phyloP scores from a whole-genome alignment of 2,888 invertebrate genomes.

The Periphyllus acericola region DNA sequence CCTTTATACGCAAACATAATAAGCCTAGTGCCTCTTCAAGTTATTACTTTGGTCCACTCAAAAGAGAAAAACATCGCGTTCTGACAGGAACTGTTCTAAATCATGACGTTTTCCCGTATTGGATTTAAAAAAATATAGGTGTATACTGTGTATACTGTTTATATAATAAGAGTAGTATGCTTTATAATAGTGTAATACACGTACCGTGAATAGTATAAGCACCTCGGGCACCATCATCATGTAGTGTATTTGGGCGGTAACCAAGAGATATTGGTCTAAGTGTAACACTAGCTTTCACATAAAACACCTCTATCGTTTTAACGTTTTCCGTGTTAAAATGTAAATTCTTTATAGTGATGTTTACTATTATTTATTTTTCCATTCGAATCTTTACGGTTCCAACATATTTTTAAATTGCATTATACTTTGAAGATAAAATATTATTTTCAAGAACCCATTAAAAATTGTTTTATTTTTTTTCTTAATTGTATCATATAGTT shows the following conservation, averaged over 20 bases:
- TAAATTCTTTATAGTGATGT: not conserved
- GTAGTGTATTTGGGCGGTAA: constrained; percentile 26
- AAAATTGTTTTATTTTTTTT: too few species aligned
- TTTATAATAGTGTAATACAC: too few species aligned
- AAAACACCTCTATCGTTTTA: constrained; percentile 39
- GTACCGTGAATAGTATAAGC: not conserved
- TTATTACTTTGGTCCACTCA: constrained; percentile 54
- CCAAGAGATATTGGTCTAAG: constrained; percentile 14
- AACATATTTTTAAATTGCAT: not conserved
- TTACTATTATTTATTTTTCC: not conserved
- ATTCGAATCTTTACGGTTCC: not conserved
- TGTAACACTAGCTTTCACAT: constrained; percentile 42
- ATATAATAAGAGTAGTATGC: too few species aligned
- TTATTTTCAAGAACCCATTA: not conserved
- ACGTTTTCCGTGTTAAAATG: not conserved
- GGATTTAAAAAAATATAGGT: constrained; percentile 29
- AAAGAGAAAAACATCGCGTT: constrained; percentile 31
- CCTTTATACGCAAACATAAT: constrained; percentile 37
- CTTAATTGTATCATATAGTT: too few species aligned
- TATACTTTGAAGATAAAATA: not conserved
- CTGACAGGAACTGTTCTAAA: constrained; percentile 41
- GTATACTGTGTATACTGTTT: not conserved
- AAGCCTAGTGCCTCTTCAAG: constrained; percentile 33
- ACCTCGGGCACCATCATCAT: constrained; percentile 1
- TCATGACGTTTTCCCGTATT: constrained; percentile 41